Evolutionary conservation across 2,888 invertebrate species (phyloP).

Genomic region (Macropis europaea): DNA sequence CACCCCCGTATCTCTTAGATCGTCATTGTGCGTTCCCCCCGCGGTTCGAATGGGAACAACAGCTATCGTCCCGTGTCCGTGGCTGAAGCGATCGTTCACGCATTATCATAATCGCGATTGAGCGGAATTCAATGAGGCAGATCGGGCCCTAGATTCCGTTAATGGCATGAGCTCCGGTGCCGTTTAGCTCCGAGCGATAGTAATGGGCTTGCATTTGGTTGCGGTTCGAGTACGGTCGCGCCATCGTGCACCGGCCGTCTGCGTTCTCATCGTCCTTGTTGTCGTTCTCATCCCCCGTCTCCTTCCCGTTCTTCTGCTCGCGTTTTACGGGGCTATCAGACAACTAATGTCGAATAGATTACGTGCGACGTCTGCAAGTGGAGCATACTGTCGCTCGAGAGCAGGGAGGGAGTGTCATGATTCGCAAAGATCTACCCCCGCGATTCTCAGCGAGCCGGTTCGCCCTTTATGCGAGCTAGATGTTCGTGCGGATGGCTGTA

Average conservation of each 20-base stretch:
- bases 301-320: conserved; percentile 4
- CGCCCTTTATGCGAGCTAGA: conserved; percentile 56
- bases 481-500: conserved; percentile 49
- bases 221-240: conserved; percentile 37
- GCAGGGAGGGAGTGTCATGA: conserved; percentile 36
- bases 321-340: conserved; percentile 70
- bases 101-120: conserved; percentile 69
- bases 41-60: conserved; percentile 35
- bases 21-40: conserved; percentile 8
- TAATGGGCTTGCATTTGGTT: conserved; percentile 64
- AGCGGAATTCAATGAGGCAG: conserved; percentile 68
- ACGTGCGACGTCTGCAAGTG: conserved; percentile 60
- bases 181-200: conserved; percentile 69
- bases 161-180: conserved; percentile 65
- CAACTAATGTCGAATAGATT: conserved; percentile 68
- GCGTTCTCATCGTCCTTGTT: conserved; percentile 20
- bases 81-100: conserved; percentile 55
- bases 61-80: conserved; percentile 23
- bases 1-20: conserved; percentile 8
- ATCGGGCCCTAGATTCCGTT: conserved; percentile 69
- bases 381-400: conserved; percentile 33
- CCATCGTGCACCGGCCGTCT: conserved; percentile 26
- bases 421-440: conserved; percentile 27
- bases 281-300: conserved; percentile 7
- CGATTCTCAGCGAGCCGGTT: conserved; percentile 21